A percentile compares a stretch with the other conserved stretches of the same genome.
Conservation (phyloP, 2,797 vertebrate genomes). For the Malurus leucopterus region DNA sequence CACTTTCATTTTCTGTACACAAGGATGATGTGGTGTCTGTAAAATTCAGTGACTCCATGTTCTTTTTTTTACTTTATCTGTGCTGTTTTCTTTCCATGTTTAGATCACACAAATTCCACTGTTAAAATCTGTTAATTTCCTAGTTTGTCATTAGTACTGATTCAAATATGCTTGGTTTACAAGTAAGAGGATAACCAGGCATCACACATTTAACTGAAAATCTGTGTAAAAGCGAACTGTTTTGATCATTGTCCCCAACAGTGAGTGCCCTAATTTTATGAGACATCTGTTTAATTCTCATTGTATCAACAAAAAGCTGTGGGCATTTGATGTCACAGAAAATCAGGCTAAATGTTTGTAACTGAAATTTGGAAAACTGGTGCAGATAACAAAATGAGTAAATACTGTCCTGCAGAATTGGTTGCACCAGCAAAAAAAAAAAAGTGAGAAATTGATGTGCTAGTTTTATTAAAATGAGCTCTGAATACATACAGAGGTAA, state of each 20-base stretch:
- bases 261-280: constrained; percentile 29
- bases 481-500: neutral
- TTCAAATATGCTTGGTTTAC: neutral
- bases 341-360: constrained; percentile 9
- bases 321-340: neutral
- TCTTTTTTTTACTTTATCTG: neutral
- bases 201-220: neutral
- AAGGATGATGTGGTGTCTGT: neutral
- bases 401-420: neutral
- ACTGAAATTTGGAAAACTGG: neutral
- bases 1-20: neutral
- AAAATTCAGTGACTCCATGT: neutral
- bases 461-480: neutral
- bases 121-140: neutral
- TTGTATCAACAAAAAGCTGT: constrained; percentile 20
- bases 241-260: neutral
- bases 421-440: neutral
- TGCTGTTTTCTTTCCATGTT: neutral
- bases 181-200: constrained; percentile 10
- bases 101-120: neutral
- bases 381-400: neutral
- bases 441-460: neutral
- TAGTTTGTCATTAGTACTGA: neutral
- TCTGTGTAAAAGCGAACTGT: neutral
- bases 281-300: constrained; percentile 48